These are phyloP conservation scores for Sparidentex hasta DNA, from an alignment of 2,797 vertebrate genomes.

Conservation along the genomic window DNA sequence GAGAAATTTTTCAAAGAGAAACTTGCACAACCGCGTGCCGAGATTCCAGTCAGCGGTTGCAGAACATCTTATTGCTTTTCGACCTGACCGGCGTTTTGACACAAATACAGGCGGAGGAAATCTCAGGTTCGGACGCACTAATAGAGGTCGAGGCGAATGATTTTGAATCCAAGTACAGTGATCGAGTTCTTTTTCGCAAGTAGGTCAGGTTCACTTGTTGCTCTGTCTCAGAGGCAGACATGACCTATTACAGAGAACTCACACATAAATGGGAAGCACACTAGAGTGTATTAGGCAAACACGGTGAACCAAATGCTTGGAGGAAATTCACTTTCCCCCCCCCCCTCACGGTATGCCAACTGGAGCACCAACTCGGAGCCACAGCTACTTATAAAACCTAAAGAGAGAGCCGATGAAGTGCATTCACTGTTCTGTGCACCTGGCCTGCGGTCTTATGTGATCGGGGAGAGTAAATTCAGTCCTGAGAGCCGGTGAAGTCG, in stretches of 20 bases:
- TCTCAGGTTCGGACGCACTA: background rate
- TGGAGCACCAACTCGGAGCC: conserved; percentile 19
- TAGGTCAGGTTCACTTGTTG: conserved; percentile 26
- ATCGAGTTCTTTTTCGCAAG: conserved; percentile 3
- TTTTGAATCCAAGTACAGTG: background rate
- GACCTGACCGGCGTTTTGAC: background rate
- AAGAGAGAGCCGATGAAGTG: background rate
- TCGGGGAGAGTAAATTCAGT: background rate
- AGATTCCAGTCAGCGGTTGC: conserved; percentile 46
- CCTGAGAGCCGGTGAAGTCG: conserved; percentile 1
- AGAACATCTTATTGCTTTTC: conserved; percentile 2
- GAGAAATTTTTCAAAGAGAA: conserved; percentile 32
- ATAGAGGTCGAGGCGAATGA: background rate
- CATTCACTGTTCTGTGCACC: background rate
- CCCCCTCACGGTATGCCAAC: background rate
- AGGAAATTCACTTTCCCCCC: conserved; percentile 3
- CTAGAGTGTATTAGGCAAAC: conserved; percentile 19
- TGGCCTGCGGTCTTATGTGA: background rate
- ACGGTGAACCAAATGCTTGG: conserved; percentile 31
- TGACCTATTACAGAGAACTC: conserved; percentile 29
- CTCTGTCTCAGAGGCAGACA: conserved; percentile 9
- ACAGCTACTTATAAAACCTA: background rate
- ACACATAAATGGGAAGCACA: conserved; percentile 23
- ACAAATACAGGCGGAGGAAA: background rate
- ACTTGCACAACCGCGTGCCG: conserved; percentile 47